phyloP scores from a whole-genome alignment of 2,113 vertebrate species.

The Helogale parvula region DNA sequence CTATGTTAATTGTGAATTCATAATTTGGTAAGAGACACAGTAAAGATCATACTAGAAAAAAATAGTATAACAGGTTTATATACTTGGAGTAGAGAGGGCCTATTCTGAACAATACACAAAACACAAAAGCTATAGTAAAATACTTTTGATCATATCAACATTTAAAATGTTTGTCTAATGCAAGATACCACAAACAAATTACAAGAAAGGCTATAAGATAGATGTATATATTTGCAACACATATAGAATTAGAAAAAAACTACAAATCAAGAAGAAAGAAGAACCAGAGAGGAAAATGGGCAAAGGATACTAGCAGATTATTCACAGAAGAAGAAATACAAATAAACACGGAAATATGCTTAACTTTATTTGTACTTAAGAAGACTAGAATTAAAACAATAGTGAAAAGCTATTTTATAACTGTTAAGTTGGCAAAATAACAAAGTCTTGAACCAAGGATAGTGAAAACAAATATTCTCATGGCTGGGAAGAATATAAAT shows the following conservation, averaged over 20 bases:
- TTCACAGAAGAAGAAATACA: slow-evolving; percentile 46
- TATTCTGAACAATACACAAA: slow-evolving; percentile 27
- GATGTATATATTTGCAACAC: background rate
- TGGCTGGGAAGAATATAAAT: background rate
- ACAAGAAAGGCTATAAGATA: background rate
- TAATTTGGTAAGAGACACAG: background rate
- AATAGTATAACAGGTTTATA: background rate
- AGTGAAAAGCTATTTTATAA: background rate
- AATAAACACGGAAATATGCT: background rate
- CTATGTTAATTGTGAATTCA: background rate
- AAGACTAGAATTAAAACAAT: background rate
- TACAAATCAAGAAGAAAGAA: slow-evolving; percentile 33
- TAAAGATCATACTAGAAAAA: slow-evolving; percentile 25
- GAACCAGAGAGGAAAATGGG: slow-evolving; percentile 9
- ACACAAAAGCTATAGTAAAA: background rate
- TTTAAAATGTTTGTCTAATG: background rate
- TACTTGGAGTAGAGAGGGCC: background rate
- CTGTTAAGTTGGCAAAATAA: slow-evolving; percentile 36
- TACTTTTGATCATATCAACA: background rate
- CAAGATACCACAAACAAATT: background rate
- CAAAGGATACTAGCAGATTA: background rate
- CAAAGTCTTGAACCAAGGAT: background rate
- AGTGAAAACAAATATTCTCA: background rate
- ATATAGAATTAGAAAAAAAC: slow-evolving; percentile 19
- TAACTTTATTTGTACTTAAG: slow-evolving; percentile 7